A percentile compares a stretch with the other conserved stretches of the same genome.
These are phyloP conservation scores for Drosophila malerkotliana DNA, from an alignment of 1,140 invertebrate species.

Conservation along the genomic window DNA sequence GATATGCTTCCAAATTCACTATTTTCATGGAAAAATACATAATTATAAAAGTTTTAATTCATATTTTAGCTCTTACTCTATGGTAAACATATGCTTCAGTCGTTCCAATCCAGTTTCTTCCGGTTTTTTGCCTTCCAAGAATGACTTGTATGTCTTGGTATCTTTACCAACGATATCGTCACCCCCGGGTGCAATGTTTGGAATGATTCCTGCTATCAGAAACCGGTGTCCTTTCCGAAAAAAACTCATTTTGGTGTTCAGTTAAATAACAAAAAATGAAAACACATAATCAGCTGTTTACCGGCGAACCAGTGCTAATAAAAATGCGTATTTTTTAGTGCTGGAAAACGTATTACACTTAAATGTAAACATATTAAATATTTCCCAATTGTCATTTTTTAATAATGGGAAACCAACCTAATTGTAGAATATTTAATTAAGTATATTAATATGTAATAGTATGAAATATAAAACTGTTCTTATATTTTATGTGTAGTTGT, in stretches of 20 bases:
- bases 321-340: background rate
- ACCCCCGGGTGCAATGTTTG: conserved; percentile 31
- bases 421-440: too few species aligned
- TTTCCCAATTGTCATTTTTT: background rate
- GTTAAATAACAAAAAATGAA: conserved; percentile 58
- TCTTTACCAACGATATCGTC: conserved; percentile 66
- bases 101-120: conserved; percentile 84
- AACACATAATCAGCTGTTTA: conserved; percentile 48
- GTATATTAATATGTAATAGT: too few species aligned
- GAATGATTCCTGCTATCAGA: conserved; percentile 61
- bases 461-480: too few species aligned
- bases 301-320: background rate
- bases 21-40: conserved; percentile 73
- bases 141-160: conserved; percentile 73
- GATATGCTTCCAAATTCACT: conserved; percentile 87
- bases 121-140: conserved; percentile 33
- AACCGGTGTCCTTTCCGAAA: conserved; percentile 50
- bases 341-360: conserved; percentile 7
- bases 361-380: background rate
- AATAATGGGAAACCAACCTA: too few species aligned
- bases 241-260: conserved; percentile 78
- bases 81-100: conserved; percentile 84
- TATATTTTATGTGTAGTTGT: too few species aligned
- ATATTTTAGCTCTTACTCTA: conserved; percentile 76
- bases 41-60: background rate